phyloP scores from a whole-genome alignment of 64 coral and sea anemone species.

The Montipora capricornis region DNA sequence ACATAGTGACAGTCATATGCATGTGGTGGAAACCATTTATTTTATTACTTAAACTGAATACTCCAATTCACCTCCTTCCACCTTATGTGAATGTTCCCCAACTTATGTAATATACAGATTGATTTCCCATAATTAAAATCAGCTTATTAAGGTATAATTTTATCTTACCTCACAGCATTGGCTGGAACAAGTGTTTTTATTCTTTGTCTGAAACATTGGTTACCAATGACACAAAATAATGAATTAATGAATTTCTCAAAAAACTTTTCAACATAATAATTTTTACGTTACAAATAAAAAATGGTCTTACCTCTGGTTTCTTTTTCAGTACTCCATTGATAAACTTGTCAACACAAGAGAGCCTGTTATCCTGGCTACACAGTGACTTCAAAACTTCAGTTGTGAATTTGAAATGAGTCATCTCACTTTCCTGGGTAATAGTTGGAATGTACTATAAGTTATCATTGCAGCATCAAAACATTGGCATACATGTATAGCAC shows the following conservation, averaged over 20 bases:
- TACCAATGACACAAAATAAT: background rate
- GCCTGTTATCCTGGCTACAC: background rate
- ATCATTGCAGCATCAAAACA: no score
- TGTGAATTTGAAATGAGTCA: background rate
- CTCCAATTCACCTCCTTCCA: no score
- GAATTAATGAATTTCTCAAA: background rate
- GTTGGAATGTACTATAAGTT: no score
- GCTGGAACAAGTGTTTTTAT: background rate
- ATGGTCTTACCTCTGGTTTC: background rate
- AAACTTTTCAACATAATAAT: background rate
- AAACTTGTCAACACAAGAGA: constrained; percentile 17
- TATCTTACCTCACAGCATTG: background rate
- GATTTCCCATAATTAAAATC: no score
- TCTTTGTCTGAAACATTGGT: background rate
- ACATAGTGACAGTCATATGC: no score
- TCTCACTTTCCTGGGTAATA: background rate
- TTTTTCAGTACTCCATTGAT: background rate
- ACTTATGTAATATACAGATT: no score
- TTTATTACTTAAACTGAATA: no score
- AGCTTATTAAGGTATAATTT: no score
- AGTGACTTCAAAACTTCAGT: constrained; percentile 20
- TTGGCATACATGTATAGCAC: no score
- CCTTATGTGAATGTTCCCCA: no score
- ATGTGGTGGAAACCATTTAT: no score
- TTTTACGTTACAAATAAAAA: background rate